Evolutionary conservation across 2,113 vertebrate genomes (phyloP).

Genomic region (Tetrax tetrax): DNA sequence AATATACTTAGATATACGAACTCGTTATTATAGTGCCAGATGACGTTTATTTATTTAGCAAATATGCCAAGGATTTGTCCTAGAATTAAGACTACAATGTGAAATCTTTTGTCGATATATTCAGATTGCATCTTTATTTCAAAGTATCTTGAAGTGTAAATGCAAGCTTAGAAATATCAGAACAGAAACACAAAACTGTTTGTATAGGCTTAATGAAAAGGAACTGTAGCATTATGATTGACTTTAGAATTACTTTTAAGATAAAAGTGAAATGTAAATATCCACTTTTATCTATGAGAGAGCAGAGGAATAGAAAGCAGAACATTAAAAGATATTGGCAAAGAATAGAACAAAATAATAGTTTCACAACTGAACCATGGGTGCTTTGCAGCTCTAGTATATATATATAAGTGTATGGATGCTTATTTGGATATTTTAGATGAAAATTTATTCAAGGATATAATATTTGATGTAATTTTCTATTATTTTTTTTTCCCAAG

Average conservation of each 20-base stretch:
- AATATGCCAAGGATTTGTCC: slow-evolving; percentile 38
- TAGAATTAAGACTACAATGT: not conserved
- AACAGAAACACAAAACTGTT: not conserved
- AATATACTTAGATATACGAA: not conserved
- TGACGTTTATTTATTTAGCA: slow-evolving; percentile 29
- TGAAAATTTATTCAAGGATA: not conserved
- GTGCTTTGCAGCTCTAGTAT: not conserved
- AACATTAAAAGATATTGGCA: not conserved
- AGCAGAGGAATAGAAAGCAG: not conserved
- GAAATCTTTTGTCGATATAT: not conserved
- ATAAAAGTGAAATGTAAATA: not conserved
- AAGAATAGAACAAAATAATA: not conserved
- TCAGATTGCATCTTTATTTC: slow-evolving; percentile 24
- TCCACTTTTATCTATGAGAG: not conserved
- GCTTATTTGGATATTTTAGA: not conserved
- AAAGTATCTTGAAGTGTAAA: not conserved
- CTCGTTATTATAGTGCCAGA: not conserved
- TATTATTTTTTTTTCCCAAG: not conserved
- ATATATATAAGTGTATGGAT: not conserved
- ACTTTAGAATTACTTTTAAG: not conserved
- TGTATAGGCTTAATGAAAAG: not conserved
- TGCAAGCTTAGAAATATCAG: not conserved
- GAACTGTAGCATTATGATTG: not conserved
- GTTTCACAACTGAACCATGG: not conserved
- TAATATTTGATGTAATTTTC: not conserved